These are phyloP conservation scores for Notodonta dromedarius DNA, from an alignment of 2,888 invertebrate species.

Conservation along the genomic window DNA sequence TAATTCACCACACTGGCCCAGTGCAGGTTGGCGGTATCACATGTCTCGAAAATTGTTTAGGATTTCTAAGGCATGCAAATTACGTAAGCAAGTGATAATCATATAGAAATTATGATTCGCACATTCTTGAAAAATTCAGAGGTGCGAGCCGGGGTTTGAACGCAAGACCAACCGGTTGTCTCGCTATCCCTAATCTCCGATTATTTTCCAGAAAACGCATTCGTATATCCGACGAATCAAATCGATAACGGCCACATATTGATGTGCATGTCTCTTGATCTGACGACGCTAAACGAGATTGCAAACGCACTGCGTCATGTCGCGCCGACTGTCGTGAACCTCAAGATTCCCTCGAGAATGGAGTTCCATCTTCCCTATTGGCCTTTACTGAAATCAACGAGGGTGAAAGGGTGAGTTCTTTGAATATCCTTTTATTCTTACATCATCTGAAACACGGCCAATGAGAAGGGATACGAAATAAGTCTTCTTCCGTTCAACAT, in stretches of 20 bases:
- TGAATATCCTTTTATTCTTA: background rate
- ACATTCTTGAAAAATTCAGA: too few species aligned
- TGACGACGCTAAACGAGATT: conserved; percentile 48
- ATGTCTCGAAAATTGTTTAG: too few species aligned
- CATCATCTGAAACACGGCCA: background rate
- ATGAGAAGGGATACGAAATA: too few species aligned
- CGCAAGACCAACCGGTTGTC: too few species aligned
- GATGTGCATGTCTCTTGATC: conserved; percentile 53
- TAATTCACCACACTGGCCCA: too few species aligned
- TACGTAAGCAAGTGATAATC: too few species aligned
- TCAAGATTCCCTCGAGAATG: conserved; percentile 42
- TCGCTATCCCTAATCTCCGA: too few species aligned
- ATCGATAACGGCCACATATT: conserved; percentile 56
- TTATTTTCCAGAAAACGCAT: conserved; percentile 35
- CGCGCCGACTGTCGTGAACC: conserved; percentile 35
- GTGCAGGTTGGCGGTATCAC: too few species aligned
- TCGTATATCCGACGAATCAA: conserved; percentile 48
- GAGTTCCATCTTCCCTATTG: conserved; percentile 30
- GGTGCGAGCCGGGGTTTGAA: too few species aligned
- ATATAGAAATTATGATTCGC: too few species aligned
- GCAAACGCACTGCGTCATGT: conserved; percentile 37
- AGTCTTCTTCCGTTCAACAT: too few species aligned
- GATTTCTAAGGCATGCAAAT: too few species aligned
- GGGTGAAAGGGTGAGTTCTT: background rate
- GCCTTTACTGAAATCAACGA: conserved; percentile 12